Evolutionary conservation across 2,113 vertebrate species (phyloP).

Genomic region (Murina feae): DNA sequence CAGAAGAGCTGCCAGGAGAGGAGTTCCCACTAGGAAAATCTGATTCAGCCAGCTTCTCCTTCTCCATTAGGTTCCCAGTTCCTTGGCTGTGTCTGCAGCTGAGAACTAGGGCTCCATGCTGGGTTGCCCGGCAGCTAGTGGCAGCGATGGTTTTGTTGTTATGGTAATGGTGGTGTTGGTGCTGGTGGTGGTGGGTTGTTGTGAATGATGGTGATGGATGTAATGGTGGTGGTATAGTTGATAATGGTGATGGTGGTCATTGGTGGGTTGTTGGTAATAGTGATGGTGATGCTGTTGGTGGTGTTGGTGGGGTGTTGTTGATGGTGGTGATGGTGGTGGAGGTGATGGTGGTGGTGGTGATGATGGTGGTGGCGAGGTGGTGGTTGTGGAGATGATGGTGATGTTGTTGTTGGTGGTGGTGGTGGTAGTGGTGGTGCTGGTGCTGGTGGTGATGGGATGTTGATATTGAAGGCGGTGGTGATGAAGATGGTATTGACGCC

Average conservation of each 20-base stretch:
- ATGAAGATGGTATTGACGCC: fast-evolving
- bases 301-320: neutral
- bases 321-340: too few relatives aligned
- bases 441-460: fast-evolving
- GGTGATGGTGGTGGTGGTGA: too few relatives aligned
- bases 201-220: neutral
- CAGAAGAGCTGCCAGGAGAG: neutral
- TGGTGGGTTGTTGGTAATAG: neutral
- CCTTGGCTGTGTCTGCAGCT: neutral
- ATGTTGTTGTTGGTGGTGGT: fast-evolving
- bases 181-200: neutral
- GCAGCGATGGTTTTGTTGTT: neutral
- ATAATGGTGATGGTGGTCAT: neutral
- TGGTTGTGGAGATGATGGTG: neutral
- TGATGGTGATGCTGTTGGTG: neutral
- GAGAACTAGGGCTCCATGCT: fast-evolving
- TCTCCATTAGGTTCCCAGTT: neutral
- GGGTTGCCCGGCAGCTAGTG: neutral
- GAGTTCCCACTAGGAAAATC: neutral
- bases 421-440: fast-evolving
- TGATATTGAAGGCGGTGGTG: fast-evolving
- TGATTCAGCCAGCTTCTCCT: neutral
- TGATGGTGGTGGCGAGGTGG: too few relatives aligned
- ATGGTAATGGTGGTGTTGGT: neutral
- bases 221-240: neutral